A percentile compares a stretch with the other conserved stretches of the same genome.
These are phyloP conservation scores for Danio albolineatus DNA, from an alignment of 2,797 vertebrate species.

Conservation along the genomic window DNA sequence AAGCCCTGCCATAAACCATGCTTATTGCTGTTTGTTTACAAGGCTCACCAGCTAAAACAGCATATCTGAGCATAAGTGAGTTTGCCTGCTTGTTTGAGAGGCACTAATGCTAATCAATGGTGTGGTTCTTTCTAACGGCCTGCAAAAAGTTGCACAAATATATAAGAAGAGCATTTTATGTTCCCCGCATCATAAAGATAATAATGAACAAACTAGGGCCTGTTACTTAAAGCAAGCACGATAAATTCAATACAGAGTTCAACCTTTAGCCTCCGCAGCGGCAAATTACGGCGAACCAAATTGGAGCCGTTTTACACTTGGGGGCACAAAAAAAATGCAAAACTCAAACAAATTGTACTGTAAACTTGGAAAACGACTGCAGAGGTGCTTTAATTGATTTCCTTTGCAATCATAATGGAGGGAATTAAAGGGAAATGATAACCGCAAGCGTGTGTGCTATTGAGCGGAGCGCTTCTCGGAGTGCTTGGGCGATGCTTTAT, in stretches of 20 bases:
- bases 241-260: conserved; percentile 32
- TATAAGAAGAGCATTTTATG: conserved; percentile 13
- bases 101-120: neutral
- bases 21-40: neutral
- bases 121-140: neutral
- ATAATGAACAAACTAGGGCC: conserved; percentile 59
- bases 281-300: conserved; percentile 46
- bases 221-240: conserved; percentile 26
- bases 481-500: conserved; percentile 80
- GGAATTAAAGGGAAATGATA: conserved; percentile 45
- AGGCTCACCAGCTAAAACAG: neutral
- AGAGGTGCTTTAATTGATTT: conserved; percentile 57
- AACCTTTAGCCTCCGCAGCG: neutral
- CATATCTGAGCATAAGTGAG: neutral
- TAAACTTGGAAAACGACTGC: conserved; percentile 34
- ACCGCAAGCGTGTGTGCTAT: conserved; percentile 62
- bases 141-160: neutral
- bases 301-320: neutral
- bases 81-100: neutral
- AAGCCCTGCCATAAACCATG: too few relatives aligned
- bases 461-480: conserved; percentile 79
- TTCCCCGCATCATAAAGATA: conserved; percentile 51
- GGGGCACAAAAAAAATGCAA: neutral
- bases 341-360: neutral
- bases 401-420: conserved; percentile 50